A percentile compares a stretch with the other conserved stretches of the same genome.
These are phyloP conservation scores for Macrosteles quadrilineatus DNA, from an alignment of 1,140 invertebrate genomes.

Conservation along the genomic window DNA sequence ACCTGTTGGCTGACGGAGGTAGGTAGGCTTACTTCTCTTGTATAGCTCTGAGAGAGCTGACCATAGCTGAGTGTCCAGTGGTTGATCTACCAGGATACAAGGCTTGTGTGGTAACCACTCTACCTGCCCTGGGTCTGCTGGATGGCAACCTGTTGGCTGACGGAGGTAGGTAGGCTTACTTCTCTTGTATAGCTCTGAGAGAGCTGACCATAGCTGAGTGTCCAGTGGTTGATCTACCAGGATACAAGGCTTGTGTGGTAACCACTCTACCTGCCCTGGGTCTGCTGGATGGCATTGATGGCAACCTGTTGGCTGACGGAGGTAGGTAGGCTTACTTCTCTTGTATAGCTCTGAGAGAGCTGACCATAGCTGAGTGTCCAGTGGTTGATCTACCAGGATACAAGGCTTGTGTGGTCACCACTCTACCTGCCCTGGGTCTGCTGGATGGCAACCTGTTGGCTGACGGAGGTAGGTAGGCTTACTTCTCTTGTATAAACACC, in stretches of 20 bases:
- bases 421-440: background rate
- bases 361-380: background rate
- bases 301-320: background rate
- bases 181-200: background rate
- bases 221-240: background rate
- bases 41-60: slow-evolving; percentile 9
- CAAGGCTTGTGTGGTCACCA: background rate
- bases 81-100: background rate
- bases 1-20: background rate
- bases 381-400: background rate
- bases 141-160: background rate
- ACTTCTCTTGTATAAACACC: too few species aligned
- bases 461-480: background rate
- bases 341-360: slow-evolving; percentile 4
- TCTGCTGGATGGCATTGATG: background rate
- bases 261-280: background rate
- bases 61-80: background rate
- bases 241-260: background rate
- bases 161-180: background rate
- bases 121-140: background rate
- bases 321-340: background rate
- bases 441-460: background rate
- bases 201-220: background rate
- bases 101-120: background rate
- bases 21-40: background rate